Base-by-base conservation (phyloP, 2,113 vertebrate species). In the Otolemur garnettii region DNA sequence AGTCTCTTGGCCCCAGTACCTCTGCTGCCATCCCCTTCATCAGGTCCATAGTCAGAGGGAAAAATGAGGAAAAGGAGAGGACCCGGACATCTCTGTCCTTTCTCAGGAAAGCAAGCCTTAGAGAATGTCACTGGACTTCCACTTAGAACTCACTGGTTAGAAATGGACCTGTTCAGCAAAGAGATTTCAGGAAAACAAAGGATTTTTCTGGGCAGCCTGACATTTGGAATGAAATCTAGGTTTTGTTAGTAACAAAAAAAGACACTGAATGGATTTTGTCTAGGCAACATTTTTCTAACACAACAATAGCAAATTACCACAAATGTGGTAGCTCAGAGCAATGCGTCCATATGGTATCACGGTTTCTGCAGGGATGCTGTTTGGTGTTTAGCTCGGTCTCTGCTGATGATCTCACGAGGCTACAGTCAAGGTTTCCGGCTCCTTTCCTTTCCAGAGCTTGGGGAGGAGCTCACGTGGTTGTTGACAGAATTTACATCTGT, bases 151-250 rank as follows among this genome's bases (percentile, higher is more conserved):
- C 80, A 68, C 50, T 33, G 81, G 33, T 79, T 79, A 66, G 57
- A 74, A 74, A 75, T 15, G 7, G 28, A 3, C 57, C 82, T 62
- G 33, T 91, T 85, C 50, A 71, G 38, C 26, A 90, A 78, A 89
- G 33, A 85, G 24, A 38, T 85, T 85, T 85, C 33, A 71, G 64
- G 26, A 62, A 82, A 64, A 62, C 21, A 26, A 84, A 66, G 17
- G 26, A 69, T 22, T 83, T 84, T 50, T 33, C 79, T 79, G 55
- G 21, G 42, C 5, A 91, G 42, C 19, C 11, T 64, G 81, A 62
- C 42, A 72, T 72, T 91, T 35, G 74, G n/a, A 87, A 74, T 90
- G 45, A 86, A 90, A 87, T n/a, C 45, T n/a, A 72, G 42, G 21
- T 72, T 84, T 91, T 80, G 3, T 57, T 72, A 55, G 17, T 72